Evolutionary conservation across 2,797 vertebrate genomes (phyloP).

Genomic region (Halcyon chelicuti): DNA sequence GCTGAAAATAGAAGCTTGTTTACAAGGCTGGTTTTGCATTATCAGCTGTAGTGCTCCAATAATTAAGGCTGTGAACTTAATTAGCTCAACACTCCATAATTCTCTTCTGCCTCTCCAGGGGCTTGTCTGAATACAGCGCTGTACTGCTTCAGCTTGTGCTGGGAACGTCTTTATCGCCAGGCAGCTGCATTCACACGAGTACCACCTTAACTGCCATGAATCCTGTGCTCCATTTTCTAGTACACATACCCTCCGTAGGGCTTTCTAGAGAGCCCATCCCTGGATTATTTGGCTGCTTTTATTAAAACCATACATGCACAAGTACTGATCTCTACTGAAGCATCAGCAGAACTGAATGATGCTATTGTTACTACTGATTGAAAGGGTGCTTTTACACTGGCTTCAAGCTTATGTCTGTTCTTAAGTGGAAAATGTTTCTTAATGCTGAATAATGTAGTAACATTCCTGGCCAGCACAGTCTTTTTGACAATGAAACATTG

Average conservation of each 20-base stretch:
- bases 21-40: slow-evolving; percentile 69
- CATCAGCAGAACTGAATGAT: slow-evolving; percentile 44
- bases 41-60: slow-evolving; percentile 70
- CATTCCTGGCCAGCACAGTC: slow-evolving; percentile 42
- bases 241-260: background rate
- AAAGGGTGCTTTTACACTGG: slow-evolving; percentile 58
- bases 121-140: slow-evolving; percentile 18
- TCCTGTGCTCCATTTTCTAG: background rate
- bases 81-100: slow-evolving; percentile 72
- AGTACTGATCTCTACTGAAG: slow-evolving; percentile 40
- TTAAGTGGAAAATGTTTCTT: slow-evolving; percentile 63
- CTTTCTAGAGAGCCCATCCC: slow-evolving; percentile 8
- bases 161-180: slow-evolving; percentile 24
- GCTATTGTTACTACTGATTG: slow-evolving; percentile 66
- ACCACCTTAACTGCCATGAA: slow-evolving; percentile 20
- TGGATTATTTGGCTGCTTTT: slow-evolving; percentile 34
- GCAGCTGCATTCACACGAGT: background rate
- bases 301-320: slow-evolving; percentile 60
- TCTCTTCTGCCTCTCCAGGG: slow-evolving; percentile 55
- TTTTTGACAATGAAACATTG: slow-evolving; percentile 51
- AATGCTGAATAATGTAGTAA: slow-evolving; percentile 66
- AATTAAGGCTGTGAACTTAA: slow-evolving; percentile 72
- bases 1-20: slow-evolving; percentile 69
- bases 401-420: slow-evolving; percentile 46
- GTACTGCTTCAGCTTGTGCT: background rate